Conservation (phyloP, 2,797 vertebrate genomes). For the Hydrocynus forskahlii region DNA sequence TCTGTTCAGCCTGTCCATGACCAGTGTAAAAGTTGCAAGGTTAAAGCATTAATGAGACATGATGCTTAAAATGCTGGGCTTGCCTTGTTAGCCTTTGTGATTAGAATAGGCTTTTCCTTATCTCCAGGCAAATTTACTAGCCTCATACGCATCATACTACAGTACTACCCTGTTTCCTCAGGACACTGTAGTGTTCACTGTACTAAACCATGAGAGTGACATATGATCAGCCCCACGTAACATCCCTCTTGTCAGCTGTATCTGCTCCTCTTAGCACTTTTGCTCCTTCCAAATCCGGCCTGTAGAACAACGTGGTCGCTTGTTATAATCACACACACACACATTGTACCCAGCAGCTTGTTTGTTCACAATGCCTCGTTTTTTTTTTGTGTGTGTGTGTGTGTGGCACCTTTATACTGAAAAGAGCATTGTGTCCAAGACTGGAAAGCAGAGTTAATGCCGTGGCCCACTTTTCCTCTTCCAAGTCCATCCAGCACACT, state of each 20-base stretch:
- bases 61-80: not conserved
- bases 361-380: constrained; percentile 64
- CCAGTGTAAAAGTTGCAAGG: not conserved
- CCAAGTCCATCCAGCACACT: constrained; percentile 16
- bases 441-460: constrained; percentile 60
- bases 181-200: not conserved
- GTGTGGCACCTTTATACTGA: constrained; percentile 36
- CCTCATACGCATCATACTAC: not conserved
- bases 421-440: constrained; percentile 69
- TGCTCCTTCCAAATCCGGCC: constrained; percentile 63
- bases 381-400: constrained; percentile 70
- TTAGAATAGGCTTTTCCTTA: not conserved
- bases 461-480: constrained; percentile 58
- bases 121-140: not conserved
- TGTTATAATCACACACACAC: constrained; percentile 55
- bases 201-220: constrained; percentile 52
- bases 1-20: not conserved
- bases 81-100: not conserved
- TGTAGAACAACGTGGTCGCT: constrained; percentile 66
- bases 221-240: constrained; percentile 51
- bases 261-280: constrained; percentile 48
- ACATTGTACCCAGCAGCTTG: constrained; percentile 54
- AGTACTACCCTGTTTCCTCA: not conserved
- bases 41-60: not conserved
- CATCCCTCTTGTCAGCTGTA: constrained; percentile 33